These are phyloP conservation scores for Hermaeophaga mercurialis DNA, from an alignment of 2,888 invertebrate species.

Conservation along the genomic window DNA sequence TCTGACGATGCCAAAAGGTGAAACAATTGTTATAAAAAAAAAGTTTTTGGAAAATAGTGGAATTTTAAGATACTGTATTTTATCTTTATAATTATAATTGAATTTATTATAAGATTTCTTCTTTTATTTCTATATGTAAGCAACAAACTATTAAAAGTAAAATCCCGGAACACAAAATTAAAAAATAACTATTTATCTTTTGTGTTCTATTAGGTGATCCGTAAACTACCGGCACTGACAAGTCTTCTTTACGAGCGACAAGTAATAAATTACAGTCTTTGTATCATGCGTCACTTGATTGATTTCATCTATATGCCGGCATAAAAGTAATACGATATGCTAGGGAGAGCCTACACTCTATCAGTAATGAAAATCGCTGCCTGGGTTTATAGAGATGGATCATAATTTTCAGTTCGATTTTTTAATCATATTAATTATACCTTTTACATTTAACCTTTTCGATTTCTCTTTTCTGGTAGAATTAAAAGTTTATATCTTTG, in stretches of 20 bases:
- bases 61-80: too few species aligned
- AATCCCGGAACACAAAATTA: too few species aligned
- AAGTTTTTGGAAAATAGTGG: too few species aligned
- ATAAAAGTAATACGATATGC: slow-evolving; percentile 31
- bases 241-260: slow-evolving; percentile 26
- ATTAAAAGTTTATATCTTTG: too few species aligned
- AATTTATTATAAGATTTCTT: too few species aligned
- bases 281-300: slow-evolving; percentile 29
- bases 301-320: slow-evolving; percentile 30
- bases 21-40: too few species aligned
- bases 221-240: slow-evolving; percentile 15
- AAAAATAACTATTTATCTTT: not conserved
- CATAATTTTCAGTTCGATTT: not conserved
- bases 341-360: slow-evolving; percentile 25
- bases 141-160: too few species aligned
- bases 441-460: too few species aligned
- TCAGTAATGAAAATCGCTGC: slow-evolving; percentile 33
- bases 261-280: slow-evolving; percentile 34
- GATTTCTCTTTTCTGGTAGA: too few species aligned
- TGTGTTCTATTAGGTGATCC: slow-evolving; percentile 9
- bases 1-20: too few species aligned
- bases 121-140: too few species aligned
- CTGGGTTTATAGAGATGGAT: slow-evolving; percentile 21
- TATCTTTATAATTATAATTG: too few species aligned
- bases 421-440: not conserved